phyloP scores from a whole-genome alignment of 2,113 vertebrate species.

The Hemiscyllium ocellatum region DNA sequence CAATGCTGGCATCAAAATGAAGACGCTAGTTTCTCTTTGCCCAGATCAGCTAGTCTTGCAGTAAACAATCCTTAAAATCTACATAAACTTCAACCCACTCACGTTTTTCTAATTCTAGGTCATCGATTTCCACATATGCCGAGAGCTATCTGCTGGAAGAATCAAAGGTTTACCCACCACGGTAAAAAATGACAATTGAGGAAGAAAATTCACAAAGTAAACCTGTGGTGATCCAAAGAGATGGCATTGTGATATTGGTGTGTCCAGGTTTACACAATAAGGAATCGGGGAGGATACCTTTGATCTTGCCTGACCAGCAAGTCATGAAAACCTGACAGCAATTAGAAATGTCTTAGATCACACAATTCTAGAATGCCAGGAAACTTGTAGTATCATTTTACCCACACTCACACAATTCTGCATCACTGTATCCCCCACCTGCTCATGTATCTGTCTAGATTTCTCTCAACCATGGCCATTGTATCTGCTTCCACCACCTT shows the following conservation, averaged over 20 bases:
- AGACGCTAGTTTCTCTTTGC: not conserved
- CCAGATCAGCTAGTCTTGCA: no score
- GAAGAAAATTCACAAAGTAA: not conserved
- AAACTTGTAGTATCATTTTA: not conserved
- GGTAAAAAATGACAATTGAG: not conserved
- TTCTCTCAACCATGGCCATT: no score
- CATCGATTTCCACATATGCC: no score
- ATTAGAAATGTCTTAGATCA: not conserved
- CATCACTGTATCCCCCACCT: no score
- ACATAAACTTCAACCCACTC: no score
- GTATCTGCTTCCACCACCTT: no score
- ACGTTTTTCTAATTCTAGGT: no score
- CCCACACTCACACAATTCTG: constrained; percentile 52
- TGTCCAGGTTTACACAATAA: not conserved
- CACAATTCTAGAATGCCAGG: not conserved
- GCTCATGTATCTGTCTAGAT: no score
- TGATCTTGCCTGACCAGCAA: no score
- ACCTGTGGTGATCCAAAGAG: not conserved
- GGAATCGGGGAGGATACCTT: no score
- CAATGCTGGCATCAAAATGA: not conserved
- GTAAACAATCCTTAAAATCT: no score
- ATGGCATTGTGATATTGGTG: not conserved
- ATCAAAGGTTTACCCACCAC: not conserved
- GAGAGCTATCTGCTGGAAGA: no score
- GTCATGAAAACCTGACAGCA: constrained; percentile 5